Evolutionary conservation across 2,113 vertebrate species (phyloP).

Genomic region (Myiagra hebetior): DNA sequence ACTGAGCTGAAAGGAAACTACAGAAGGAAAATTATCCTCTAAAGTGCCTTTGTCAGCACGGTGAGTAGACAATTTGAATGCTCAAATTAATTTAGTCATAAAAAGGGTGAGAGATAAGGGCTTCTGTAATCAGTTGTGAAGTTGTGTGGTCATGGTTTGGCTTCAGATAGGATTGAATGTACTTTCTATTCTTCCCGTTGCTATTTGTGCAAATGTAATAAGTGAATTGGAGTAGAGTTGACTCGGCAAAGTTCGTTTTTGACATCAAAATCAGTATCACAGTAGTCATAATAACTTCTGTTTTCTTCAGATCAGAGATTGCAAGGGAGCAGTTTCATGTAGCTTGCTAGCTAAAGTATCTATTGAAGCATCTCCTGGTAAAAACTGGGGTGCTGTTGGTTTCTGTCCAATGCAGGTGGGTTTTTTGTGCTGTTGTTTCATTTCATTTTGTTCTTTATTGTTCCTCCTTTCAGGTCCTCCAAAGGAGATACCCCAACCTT

Average conservation of each 20-base stretch:
- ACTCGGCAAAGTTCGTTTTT: not conserved
- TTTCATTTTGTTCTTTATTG: not conserved
- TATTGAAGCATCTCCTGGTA: not conserved
- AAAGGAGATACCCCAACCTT: slow-evolving; percentile 78
- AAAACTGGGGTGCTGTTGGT: not conserved
- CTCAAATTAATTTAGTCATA: not conserved
- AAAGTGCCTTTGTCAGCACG: not conserved
- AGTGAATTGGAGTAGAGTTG: not conserved
- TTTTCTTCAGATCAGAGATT: not conserved
- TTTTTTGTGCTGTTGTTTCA: not conserved
- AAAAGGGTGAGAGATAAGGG: not conserved
- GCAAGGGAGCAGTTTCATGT: not conserved
- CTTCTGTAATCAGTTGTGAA: not conserved
- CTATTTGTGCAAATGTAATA: not conserved
- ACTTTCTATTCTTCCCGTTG: not conserved
- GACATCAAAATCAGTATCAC: not conserved
- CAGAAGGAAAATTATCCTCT: not conserved
- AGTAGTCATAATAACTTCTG: not conserved
- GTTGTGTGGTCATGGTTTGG: not conserved
- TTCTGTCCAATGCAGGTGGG: not conserved
- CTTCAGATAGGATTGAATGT: not conserved
- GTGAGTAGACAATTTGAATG: not conserved
- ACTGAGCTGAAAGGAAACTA: not conserved
- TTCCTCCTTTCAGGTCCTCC: slow-evolving; percentile 75
- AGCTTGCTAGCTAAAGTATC: not conserved